Base-by-base conservation (phyloP, 2,888 invertebrate genomes). In the Phrixothrix hirtus region DNA sequence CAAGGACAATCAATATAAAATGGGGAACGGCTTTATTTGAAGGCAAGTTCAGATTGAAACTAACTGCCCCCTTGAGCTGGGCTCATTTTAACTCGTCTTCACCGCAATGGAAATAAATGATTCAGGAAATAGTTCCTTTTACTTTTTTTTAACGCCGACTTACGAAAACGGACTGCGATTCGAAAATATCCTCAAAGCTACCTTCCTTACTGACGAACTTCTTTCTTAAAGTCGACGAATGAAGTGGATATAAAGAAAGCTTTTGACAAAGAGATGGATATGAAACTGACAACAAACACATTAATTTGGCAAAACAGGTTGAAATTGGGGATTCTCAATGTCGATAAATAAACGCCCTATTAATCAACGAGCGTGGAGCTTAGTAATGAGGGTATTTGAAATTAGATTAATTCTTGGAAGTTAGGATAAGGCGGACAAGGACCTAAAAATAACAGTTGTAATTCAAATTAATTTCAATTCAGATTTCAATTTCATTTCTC, bases 41-140 rank as follows among this genome's bases (percentile, higher is more conserved):
- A 65, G 60, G 60, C 66, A 41, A 36, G 63, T 63, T 65, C 66
- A 67, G 67, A 70, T 71, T 68, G 68, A 70, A 69, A 71, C 67
- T 68, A 69, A 70, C 67, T 67, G 61, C 64, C 62, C 68, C 65
- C 68, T 49, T 51, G 67, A 66, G 67, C 60, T 61, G 53, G 60
- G 49, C 61, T 64, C 64, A 64, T 64, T 65, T 63, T 59, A 57
- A 59, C 57, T 60, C 63, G 65, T 62, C 65, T 62, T 59, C 59
- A 52, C 60, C 61, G 68, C 67, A 68, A 70, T 70, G 67, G 63
- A 68, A 66, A 68, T 68, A 67, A 70, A 70, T 69, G 68, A 67
- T 66, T 66, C 67, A 62, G 55, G 64, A 48, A 48, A 53, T 48
- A 53, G 48, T 53, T 53, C 29, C 25, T 25, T 12, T 30, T 36